Conservation (phyloP, 2,888 invertebrate species). For the Coleophora deauratella region DNA sequence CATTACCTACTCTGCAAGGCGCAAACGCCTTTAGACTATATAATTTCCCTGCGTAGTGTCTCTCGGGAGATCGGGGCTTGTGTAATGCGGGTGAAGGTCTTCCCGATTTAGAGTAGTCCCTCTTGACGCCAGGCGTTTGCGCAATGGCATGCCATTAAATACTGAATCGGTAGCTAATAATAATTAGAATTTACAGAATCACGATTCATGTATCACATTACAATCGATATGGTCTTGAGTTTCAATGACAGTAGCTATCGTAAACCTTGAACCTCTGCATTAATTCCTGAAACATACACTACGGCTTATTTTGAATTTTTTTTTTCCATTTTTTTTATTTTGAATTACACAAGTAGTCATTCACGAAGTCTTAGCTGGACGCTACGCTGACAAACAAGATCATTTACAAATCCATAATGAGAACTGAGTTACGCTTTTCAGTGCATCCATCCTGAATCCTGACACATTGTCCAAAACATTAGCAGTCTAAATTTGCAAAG, state of each 20-base stretch:
- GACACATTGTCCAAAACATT: no score
- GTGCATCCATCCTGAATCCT: no score
- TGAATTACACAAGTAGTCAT: no score
- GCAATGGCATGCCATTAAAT: slow-evolving; percentile 31
- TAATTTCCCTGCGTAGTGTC: slow-evolving; percentile 29
- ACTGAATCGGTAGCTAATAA: slow-evolving; percentile 19
- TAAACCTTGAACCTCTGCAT: slow-evolving; percentile 10
- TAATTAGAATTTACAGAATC: no score
- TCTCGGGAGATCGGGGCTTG: slow-evolving; percentile 49
- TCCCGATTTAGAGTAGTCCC: slow-evolving; percentile 59
- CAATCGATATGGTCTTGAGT: slow-evolving; percentile 6
- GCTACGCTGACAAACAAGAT: no score
- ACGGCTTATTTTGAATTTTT: neutral
- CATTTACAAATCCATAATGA: no score
- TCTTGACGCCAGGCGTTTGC: slow-evolving; percentile 45
- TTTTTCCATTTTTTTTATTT: neutral
- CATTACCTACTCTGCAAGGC: slow-evolving; percentile 8
- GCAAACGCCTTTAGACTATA: slow-evolving; percentile 15
- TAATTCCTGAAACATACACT: neutral
- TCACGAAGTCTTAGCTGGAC: no score
- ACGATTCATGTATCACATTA: no score
- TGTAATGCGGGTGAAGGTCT: slow-evolving; percentile 65
- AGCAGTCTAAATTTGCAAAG: no score
- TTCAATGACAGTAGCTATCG: slow-evolving; percentile 18
- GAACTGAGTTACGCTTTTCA: no score